Conservation (phyloP, 1,140 invertebrate genomes). For the Heliconius nattereri region DNA sequence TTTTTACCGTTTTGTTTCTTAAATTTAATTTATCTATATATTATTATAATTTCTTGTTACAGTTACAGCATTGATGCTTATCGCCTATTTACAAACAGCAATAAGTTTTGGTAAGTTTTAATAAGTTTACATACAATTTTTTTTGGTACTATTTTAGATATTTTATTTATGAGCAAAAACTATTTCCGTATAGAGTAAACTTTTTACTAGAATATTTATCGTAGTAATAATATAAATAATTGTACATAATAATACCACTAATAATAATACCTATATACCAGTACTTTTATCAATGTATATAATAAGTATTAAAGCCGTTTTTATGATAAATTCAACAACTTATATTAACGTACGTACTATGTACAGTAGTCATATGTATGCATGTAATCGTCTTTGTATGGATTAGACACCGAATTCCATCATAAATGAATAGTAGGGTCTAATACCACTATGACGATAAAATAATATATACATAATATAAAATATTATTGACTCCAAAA, state of each 20-base stretch:
- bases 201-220: no score
- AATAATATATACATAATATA: neutral
- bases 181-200: no score
- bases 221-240: no score
- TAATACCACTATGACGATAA: neutral
- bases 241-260: no score
- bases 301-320: neutral
- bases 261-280: no score
- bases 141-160: no score
- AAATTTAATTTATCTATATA: neutral
- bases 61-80: constrained; percentile 59
- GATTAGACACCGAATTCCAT: constrained; percentile 19
- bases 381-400: constrained; percentile 17
- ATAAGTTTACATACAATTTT: neutral
- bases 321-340: neutral
- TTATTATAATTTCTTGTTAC: constrained; percentile 49
- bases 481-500: neutral
- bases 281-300: neutral
- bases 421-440: neutral
- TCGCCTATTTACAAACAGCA: constrained; percentile 50
- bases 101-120: constrained; percentile 61
- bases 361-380: neutral
- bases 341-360: neutral
- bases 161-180: no score
- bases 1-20: no score